These are phyloP conservation scores for Botrylloides violaceus DNA, from an alignment of 23 tunicate species.

Conservation along the genomic window DNA sequence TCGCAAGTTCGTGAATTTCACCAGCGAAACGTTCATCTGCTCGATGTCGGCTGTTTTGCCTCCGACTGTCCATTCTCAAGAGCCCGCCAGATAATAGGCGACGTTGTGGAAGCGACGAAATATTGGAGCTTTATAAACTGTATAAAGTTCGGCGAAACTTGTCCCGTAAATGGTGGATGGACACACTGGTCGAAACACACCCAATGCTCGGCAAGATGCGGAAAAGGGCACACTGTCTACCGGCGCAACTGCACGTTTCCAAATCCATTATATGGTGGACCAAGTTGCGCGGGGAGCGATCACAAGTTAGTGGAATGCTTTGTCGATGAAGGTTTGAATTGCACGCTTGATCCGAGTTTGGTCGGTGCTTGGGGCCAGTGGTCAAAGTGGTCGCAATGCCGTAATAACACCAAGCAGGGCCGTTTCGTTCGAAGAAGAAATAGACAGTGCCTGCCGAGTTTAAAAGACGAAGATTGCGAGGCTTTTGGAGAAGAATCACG, in stretches of 20 bases:
- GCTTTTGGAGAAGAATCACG: not conserved
- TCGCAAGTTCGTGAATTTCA: not conserved
- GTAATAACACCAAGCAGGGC: not conserved
- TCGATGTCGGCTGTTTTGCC: slow-evolving; percentile 6
- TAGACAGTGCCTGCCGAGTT: slow-evolving; percentile 5
- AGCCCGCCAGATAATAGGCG: slow-evolving; percentile 5
- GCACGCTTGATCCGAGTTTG: not conserved
- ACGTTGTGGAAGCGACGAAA: not conserved
- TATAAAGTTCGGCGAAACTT: not conserved
- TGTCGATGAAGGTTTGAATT: not conserved
- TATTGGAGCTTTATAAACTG: slow-evolving; percentile 14
- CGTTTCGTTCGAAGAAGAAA: not conserved
- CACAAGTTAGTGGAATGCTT: not conserved
- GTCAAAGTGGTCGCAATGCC: slow-evolving; percentile 4
- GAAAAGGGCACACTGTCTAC: not conserved
- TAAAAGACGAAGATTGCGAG: not conserved
- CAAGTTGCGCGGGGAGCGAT: not conserved
- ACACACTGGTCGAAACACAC: not conserved
- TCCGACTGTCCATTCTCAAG: not conserved
- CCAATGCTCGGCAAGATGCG: slow-evolving; percentile 7
- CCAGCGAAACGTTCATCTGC: not conserved
- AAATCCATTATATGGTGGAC: slow-evolving; percentile 1
- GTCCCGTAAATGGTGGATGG: slow-evolving; percentile 11
- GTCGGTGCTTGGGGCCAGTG: slow-evolving; percentile 1
- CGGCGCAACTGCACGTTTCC: slow-evolving; percentile 5